Conservation (phyloP, 2,113 vertebrate genomes). For the Eulacestoma nigropectus region DNA sequence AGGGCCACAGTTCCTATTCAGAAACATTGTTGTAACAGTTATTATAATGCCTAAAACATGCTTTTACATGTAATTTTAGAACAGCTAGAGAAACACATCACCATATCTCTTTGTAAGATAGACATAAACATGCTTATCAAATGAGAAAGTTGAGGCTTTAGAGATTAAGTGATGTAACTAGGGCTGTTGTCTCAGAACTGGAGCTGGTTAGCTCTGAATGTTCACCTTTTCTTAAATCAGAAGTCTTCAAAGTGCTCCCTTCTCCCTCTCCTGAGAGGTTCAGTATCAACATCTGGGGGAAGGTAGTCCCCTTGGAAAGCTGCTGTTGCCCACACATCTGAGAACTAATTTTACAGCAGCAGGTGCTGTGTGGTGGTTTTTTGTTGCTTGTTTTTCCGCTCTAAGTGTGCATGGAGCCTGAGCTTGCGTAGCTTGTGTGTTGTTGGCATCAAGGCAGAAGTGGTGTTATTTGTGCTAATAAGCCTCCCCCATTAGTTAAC, state of each 20-base stretch:
- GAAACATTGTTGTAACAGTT: not conserved
- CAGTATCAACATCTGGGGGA: not conserved
- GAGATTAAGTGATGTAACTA: not conserved
- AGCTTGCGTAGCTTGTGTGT: not conserved
- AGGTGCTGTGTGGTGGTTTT: not conserved
- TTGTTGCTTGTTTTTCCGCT: not conserved
- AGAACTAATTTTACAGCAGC: not conserved
- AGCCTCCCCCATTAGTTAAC: conserved; percentile 26
- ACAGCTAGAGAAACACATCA: not conserved
- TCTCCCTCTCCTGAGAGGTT: not conserved
- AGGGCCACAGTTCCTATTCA: not conserved
- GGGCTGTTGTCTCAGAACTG: not conserved
- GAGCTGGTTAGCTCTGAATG: not conserved
- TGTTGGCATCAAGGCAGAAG: not conserved
- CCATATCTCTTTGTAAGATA: not conserved
- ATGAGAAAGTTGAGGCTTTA: not conserved
- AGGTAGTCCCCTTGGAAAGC: not conserved
- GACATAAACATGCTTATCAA: not conserved
- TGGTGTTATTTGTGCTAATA: conserved; percentile 40
- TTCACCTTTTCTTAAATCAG: not conserved
- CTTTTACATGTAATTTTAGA: not conserved
- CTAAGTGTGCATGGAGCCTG: not conserved
- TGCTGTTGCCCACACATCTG: not conserved
- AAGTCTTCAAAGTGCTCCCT: not conserved
- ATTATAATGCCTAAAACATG: not conserved